Percentiles rank a stretch among this genome's conserved stretches.
These are phyloP conservation scores for Margaritifera margaritifera DNA, from an alignment of 2,888 invertebrate species.

Conservation along the genomic window DNA sequence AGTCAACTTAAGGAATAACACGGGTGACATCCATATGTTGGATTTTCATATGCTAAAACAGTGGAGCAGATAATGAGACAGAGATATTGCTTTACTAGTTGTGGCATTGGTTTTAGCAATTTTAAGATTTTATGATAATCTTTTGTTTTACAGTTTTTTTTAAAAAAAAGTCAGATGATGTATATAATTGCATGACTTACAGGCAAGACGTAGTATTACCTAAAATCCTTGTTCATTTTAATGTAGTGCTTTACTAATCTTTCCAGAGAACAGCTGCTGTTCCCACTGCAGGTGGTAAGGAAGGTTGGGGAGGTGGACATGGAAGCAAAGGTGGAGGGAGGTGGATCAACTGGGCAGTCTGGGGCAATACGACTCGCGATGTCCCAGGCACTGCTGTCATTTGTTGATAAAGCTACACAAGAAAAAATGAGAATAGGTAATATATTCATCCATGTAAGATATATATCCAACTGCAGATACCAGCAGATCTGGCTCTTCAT, in stretches of 20 bases:
- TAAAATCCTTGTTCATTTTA: not conserved
- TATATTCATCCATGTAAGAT: not conserved
- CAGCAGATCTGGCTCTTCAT: no score
- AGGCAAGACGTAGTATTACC: not conserved
- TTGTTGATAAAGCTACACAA: conserved; percentile 83
- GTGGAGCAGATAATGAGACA: no score
- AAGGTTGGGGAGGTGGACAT: conserved; percentile 87
- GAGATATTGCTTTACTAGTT: no score
- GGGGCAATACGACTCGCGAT: conserved; percentile 92
- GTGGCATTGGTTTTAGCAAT: no score
- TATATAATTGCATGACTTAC: no score
- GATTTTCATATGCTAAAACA: no score
- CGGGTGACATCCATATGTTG: no score
- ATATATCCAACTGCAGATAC: not conserved
- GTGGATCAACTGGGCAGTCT: conserved; percentile 82
- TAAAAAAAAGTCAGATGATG: no score
- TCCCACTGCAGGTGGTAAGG: conserved; percentile 87
- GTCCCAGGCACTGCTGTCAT: conserved; percentile 86
- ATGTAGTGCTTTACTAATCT: conserved; percentile 1
- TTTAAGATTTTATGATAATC: no score
- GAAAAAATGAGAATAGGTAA: conserved; percentile 90
- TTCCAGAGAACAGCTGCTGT: conserved; percentile 80
- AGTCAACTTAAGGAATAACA: no score
- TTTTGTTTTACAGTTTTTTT: no score
- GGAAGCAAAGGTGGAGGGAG: conserved; percentile 76